Conservation (phyloP, 2,888 invertebrate species). For the Emmelina monodactyla region DNA sequence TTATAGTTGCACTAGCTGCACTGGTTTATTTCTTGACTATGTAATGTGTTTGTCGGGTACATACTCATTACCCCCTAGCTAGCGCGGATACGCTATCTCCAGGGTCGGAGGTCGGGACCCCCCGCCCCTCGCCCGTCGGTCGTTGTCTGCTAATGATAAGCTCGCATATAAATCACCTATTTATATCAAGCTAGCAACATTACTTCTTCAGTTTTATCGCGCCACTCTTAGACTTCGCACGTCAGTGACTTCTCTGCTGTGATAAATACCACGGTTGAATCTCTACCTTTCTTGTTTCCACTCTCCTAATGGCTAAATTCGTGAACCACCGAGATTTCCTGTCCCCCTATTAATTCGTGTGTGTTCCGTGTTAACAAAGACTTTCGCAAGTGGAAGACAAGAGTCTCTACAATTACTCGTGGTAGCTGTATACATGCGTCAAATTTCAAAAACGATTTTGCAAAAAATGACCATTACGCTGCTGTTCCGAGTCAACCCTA, state of each 20-base stretch:
- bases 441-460: conserved; percentile 35
- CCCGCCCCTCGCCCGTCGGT: conserved; percentile 28
- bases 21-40: too few species aligned
- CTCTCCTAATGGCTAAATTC: conserved; percentile 54
- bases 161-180: conserved; percentile 39
- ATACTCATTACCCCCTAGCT: conserved; percentile 50
- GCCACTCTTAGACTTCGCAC: conserved; percentile 8
- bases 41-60: too few species aligned
- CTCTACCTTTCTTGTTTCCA: conserved; percentile 17
- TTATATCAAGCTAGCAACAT: conserved; percentile 21
- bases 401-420: conserved; percentile 33
- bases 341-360: conserved; percentile 37
- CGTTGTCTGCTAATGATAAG: conserved; percentile 43
- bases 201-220: conserved; percentile 26
- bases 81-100: conserved; percentile 45
- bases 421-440: conserved; percentile 53
- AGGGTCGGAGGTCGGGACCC: conserved; percentile 38
- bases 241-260: neutral
- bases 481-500: conserved; percentile 68
- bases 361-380: conserved; percentile 23
- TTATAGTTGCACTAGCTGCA: neutral
- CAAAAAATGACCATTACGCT: conserved; percentile 61
- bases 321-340: conserved; percentile 44
- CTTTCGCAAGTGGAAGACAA: conserved; percentile 8
- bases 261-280: conserved; percentile 9